Evolutionary conservation across 2,888 invertebrate genomes (phyloP).

Genomic region (Trilocha varians): DNA sequence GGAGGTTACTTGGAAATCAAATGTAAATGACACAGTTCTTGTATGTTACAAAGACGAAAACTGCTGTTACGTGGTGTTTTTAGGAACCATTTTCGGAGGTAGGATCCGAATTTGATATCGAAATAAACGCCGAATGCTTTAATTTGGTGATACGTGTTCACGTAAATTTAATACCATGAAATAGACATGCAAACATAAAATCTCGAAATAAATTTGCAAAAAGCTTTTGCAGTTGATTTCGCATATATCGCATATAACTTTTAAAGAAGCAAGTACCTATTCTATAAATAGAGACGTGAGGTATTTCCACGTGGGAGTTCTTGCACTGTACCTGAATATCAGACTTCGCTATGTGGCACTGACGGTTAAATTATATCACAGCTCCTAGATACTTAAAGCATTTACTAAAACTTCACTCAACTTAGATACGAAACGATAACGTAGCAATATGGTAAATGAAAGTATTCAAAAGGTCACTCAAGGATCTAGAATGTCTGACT

Average conservation of each 20-base stretch:
- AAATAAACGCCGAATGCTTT: background rate
- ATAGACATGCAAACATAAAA: background rate
- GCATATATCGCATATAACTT: conserved; percentile 39
- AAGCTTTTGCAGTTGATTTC: conserved; percentile 19
- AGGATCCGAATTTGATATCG: background rate
- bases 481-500: conserved; percentile 60
- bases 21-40: background rate
- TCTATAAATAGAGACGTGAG: conserved; percentile 69
- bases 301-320: conserved; percentile 72
- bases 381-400: conserved; percentile 31
- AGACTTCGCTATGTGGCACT: conserved; percentile 49
- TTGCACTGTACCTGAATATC: conserved; percentile 57
- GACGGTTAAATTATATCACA: conserved; percentile 56
- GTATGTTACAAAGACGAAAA: background rate
- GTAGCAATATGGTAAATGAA: conserved; percentile 67
- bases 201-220: background rate
- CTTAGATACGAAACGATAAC: conserved; percentile 30
- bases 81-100: background rate
- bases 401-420: conserved; percentile 30
- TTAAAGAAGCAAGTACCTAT: conserved; percentile 56
- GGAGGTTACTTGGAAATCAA: background rate
- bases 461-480: conserved; percentile 67
- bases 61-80: background rate
- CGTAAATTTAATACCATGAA: background rate
- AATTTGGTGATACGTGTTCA: background rate